Evolutionary conservation across 2,113 vertebrate genomes (phyloP).

Genomic region (Sigmodon hispidus): DNA sequence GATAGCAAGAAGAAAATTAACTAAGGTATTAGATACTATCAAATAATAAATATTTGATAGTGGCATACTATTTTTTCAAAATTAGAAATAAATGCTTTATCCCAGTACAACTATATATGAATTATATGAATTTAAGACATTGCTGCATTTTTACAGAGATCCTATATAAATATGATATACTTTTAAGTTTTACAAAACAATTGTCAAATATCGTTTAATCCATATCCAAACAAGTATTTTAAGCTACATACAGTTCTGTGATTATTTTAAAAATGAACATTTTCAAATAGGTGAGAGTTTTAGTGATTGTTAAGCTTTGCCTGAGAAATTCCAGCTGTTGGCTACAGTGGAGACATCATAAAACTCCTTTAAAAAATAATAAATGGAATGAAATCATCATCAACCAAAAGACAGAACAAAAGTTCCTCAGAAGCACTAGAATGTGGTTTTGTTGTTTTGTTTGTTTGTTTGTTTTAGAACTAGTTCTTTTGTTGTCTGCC

Average conservation of each 20-base stretch:
- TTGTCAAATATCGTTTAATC: neutral
- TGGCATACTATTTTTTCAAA: neutral
- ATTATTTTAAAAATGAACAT: conserved; percentile 19
- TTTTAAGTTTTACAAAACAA: neutral
- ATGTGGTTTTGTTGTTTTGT: neutral
- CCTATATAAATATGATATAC: neutral
- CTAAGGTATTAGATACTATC: neutral
- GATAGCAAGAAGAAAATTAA: neutral
- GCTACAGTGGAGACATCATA: neutral
- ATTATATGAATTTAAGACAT: neutral
- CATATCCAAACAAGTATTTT: neutral
- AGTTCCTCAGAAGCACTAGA: neutral
- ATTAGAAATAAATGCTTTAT: neutral
- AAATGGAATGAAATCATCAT: neutral
- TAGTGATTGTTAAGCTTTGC: neutral
- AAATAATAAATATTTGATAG: neutral
- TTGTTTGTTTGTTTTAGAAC: neutral
- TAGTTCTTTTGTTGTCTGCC: neutral
- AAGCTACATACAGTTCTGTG: neutral
- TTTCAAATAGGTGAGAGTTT: neutral
- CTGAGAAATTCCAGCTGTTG: conserved; percentile 19
- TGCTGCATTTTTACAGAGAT: no score
- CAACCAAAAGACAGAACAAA: neutral
- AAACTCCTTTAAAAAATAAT: neutral
- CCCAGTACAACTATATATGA: neutral